Conservation (phyloP, 2,888 invertebrate genomes). For the Thymelicus lineola region DNA sequence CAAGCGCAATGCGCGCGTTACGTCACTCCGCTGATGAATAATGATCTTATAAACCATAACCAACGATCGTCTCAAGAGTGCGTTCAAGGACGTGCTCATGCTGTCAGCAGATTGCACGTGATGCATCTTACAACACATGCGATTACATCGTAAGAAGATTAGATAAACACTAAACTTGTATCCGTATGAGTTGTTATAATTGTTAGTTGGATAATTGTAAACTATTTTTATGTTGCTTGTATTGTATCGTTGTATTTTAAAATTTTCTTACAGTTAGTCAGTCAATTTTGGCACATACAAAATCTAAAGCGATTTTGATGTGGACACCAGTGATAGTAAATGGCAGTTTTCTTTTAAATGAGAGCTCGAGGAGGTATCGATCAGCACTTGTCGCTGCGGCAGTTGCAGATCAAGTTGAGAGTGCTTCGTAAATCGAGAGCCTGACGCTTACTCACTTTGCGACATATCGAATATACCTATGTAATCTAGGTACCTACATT, state of each 20-base stretch:
- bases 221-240: background rate
- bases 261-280: too few relatives aligned
- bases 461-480: background rate
- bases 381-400: conserved; percentile 27
- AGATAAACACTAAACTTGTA: conserved; percentile 5
- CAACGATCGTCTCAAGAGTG: background rate
- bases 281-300: too few relatives aligned
- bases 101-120: background rate
- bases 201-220: background rate
- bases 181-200: background rate
- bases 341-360: conserved; percentile 8
- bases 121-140: background rate
- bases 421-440: conserved; percentile 23
- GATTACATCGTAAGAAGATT: background rate
- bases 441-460: conserved; percentile 1
- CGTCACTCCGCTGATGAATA: conserved; percentile 18
- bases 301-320: background rate
- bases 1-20: conserved; percentile 18
- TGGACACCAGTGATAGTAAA: background rate
- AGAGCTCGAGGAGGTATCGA: conserved; percentile 21
- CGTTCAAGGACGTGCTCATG: conserved; percentile 16
- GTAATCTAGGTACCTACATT: background rate
- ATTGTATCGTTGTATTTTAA: too few relatives aligned
- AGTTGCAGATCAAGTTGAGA: conserved; percentile 26
- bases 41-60: conserved; percentile 15